These are phyloP conservation scores for Drosophila kikkawai DNA, from an alignment of 1,140 invertebrate genomes.

Conservation along the genomic window DNA sequence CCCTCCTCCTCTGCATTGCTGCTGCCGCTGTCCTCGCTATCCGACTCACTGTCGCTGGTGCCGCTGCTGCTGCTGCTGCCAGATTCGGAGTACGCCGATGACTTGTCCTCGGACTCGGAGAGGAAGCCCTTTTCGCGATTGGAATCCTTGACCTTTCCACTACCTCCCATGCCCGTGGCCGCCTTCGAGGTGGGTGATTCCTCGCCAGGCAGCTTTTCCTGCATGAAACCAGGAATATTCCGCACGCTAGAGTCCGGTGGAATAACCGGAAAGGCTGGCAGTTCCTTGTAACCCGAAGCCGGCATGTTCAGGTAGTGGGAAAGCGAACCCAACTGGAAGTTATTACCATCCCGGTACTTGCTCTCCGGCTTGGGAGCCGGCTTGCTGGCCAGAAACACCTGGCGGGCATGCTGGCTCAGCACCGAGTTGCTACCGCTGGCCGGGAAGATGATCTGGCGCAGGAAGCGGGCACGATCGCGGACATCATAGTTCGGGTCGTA, in stretches of 20 bases:
- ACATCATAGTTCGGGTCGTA: conserved; percentile 99
- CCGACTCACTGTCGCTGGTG: conserved; percentile 63
- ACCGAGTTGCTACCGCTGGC: conserved; percentile 86
- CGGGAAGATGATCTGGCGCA: conserved; percentile 93
- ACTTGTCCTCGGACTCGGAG: conserved; percentile 81
- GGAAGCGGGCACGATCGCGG: conserved; percentile 95
- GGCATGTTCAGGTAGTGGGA: conserved; percentile 96
- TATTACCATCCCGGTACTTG: conserved; percentile 90
- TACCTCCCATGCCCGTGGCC: conserved; percentile 1
- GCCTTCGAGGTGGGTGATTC: conserved; percentile 24
- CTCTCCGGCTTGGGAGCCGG: conserved; percentile 94
- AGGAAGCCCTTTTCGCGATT: conserved; percentile 71
- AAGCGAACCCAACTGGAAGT: conserved; percentile 97
- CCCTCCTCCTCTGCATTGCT: conserved; percentile 57
- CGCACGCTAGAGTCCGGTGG: conserved; percentile 92
- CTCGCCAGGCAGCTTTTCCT: conserved; percentile 52
- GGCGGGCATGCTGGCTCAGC: conserved; percentile 90
- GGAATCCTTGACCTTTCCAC: conserved; percentile 32
- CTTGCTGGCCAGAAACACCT: conserved; percentile 96
- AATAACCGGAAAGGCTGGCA: conserved; percentile 93
- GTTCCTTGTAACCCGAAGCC: conserved; percentile 94
- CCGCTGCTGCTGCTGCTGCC: conserved; percentile 57
- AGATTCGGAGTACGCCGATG: conserved; percentile 66
- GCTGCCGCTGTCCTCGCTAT: conserved; percentile 64
- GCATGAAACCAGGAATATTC: conserved; percentile 88